These are phyloP conservation scores for Podarcis muralis DNA, from an alignment of 2,113 vertebrate species.

Conservation along the genomic window DNA sequence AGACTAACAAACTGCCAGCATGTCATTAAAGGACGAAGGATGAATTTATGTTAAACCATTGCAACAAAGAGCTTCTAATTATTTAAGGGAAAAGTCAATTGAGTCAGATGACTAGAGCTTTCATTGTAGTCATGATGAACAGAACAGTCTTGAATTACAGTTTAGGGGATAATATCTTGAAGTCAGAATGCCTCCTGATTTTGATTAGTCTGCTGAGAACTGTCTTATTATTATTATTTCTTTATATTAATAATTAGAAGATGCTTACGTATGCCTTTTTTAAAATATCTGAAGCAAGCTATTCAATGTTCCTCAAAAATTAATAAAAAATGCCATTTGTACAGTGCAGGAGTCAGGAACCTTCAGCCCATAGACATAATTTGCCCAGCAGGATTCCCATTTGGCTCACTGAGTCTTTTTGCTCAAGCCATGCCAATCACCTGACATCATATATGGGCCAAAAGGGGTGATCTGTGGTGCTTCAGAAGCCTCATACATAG, in stretches of 20 bases:
- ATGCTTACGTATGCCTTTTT: neutral
- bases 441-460: no score
- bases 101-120: conserved; percentile 59
- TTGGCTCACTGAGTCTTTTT: no score
- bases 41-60: conserved; percentile 54
- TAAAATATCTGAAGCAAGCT: neutral
- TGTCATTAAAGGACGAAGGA: conserved; percentile 62
- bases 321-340: neutral
- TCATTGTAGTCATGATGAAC: conserved; percentile 67
- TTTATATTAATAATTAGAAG: conserved; percentile 24
- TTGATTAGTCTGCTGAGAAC: conserved; percentile 48
- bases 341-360: neutral
- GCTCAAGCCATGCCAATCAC: no score
- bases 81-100: conserved; percentile 67
- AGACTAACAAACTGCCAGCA: conserved; percentile 48
- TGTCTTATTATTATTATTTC: conserved; percentile 30
- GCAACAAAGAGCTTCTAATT: conserved; percentile 60
- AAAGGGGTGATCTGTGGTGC: no score
- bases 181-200: conserved; percentile 59
- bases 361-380: no score
- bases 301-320: neutral
- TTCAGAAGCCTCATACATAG: no score
- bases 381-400: no score
- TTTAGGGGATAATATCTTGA: conserved; percentile 52
- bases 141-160: conserved; percentile 56